A percentile compares a stretch with the other conserved stretches of the same genome.
These are phyloP conservation scores for Pangasius djambal DNA, from an alignment of 2,797 vertebrate genomes.

Conservation along the genomic window DNA sequence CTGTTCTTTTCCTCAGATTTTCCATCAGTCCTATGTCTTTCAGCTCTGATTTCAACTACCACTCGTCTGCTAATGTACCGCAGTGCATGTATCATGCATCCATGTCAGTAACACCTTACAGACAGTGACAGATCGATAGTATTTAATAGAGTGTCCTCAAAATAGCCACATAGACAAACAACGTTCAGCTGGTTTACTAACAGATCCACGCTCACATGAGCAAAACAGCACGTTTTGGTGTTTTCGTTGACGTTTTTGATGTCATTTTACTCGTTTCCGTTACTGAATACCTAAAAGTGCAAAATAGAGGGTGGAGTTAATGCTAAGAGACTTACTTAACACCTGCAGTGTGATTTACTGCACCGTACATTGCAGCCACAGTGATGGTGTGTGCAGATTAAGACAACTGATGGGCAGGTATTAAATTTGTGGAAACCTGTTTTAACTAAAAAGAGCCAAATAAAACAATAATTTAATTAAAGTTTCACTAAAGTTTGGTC, in stretches of 20 bases:
- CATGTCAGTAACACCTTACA: background rate
- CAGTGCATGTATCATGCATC: background rate
- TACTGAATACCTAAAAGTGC: background rate
- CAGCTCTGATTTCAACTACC: conserved; percentile 15
- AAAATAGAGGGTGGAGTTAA: background rate
- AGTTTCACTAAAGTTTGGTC: background rate
- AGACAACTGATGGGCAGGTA: background rate
- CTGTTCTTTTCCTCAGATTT: conserved; percentile 20
- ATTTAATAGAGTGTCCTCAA: background rate
- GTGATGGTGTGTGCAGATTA: no score
- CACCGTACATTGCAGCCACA: background rate
- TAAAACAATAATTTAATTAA: background rate
- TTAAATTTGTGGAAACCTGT: background rate
- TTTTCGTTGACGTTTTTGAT: no score
- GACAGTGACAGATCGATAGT: background rate
- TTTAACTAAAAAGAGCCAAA: background rate
- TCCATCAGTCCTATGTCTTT: background rate
- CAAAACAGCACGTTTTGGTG: background rate
- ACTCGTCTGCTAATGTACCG: background rate
- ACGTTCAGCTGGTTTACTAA: background rate
- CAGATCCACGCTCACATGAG: background rate
- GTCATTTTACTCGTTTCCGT: background rate
- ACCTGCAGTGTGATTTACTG: background rate
- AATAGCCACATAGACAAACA: background rate
- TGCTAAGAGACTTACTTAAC: background rate